Conservation (phyloP, 2,797 vertebrate genomes). For the Sebastes iracundus region DNA sequence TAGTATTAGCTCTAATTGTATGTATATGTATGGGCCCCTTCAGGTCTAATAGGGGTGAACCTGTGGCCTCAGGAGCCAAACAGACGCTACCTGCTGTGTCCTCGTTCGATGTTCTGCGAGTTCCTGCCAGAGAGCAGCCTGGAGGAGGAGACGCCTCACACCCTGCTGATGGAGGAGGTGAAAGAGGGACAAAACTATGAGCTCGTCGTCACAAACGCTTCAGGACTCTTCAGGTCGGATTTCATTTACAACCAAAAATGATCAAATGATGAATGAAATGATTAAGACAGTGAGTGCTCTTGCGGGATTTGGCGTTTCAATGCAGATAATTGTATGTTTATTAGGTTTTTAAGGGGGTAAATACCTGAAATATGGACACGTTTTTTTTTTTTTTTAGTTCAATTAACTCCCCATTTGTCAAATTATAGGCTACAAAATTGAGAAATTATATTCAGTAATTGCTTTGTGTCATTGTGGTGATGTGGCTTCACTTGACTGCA, state of each 20-base stretch:
- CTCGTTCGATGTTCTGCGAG: conserved; percentile 89
- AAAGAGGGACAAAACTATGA: conserved; percentile 84
- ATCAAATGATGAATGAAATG: not conserved
- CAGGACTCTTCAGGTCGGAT: conserved; percentile 85
- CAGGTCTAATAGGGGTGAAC: conserved; percentile 91
- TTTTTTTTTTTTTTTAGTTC: not conserved
- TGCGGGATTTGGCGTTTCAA: not conserved
- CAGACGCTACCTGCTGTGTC: conserved; percentile 88
- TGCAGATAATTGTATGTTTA: not conserved
- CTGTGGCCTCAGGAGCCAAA: conserved; percentile 83
- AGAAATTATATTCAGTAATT: not conserved
- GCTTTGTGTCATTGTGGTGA: not conserved
- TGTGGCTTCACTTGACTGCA: conserved; percentile 13
- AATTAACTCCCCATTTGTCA: not conserved
- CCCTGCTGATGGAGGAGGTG: conserved; percentile 88
- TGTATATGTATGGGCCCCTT: not conserved
- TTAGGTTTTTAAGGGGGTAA: not conserved
- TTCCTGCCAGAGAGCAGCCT: conserved; percentile 84
- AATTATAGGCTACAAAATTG: not conserved
- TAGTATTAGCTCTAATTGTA: not conserved
- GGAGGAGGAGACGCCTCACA: conserved; percentile 68
- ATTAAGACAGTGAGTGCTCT: not conserved
- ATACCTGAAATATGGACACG: not conserved
- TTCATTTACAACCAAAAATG: not conserved
- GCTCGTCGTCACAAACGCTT: conserved; percentile 86